phyloP scores from a whole-genome alignment of 1,140 invertebrate species.

The Drosophila malerkotliana region DNA sequence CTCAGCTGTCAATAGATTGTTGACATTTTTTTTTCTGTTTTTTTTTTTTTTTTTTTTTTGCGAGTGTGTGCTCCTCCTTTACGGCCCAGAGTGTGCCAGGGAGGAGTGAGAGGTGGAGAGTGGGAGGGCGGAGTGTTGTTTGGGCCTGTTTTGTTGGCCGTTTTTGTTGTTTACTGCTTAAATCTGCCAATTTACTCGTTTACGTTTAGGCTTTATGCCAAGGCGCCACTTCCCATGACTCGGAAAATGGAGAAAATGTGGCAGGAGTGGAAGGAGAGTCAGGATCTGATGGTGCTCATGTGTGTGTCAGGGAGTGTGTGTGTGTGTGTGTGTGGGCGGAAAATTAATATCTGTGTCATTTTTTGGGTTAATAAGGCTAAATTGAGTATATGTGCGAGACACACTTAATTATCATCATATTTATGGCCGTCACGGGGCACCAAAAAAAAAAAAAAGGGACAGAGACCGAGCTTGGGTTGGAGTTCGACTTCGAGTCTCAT shows the following conservation, averaged over 20 bases:
- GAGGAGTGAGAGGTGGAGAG: not conserved
- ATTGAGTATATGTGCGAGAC: constrained; percentile 79
- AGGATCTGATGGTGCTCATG: constrained; percentile 1
- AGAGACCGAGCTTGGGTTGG: not conserved
- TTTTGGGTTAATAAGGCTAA: constrained; percentile 80
- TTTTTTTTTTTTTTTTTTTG: constrained; percentile 46
- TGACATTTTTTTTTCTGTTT: constrained; percentile 65
- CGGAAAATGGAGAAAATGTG: constrained; percentile 2
- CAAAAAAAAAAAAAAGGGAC: constrained; percentile 11
- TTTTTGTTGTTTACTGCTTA: constrained; percentile 81
- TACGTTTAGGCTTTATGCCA: constrained; percentile 75
- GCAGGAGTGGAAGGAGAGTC: not conserved
- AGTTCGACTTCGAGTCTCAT: not conserved
- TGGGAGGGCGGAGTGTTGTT: constrained; percentile 37
- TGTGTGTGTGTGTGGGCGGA: constrained; percentile 24
- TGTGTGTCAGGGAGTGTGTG: too few relatives aligned
- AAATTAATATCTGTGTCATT: constrained; percentile 82
- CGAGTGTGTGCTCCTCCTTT: constrained; percentile 3
- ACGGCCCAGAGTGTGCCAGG: not conserved
- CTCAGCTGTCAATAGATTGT: constrained; percentile 81
- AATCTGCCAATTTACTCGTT: constrained; percentile 82
- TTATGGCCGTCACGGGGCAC: constrained; percentile 55
- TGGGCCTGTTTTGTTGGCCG: constrained; percentile 68
- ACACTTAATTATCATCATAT: constrained; percentile 82
- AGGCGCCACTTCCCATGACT: constrained; percentile 24